Percentiles rank a stretch among this genome's conserved stretches.
Conservation (phyloP, 2,797 vertebrate species). For the Amniataba percoides region DNA sequence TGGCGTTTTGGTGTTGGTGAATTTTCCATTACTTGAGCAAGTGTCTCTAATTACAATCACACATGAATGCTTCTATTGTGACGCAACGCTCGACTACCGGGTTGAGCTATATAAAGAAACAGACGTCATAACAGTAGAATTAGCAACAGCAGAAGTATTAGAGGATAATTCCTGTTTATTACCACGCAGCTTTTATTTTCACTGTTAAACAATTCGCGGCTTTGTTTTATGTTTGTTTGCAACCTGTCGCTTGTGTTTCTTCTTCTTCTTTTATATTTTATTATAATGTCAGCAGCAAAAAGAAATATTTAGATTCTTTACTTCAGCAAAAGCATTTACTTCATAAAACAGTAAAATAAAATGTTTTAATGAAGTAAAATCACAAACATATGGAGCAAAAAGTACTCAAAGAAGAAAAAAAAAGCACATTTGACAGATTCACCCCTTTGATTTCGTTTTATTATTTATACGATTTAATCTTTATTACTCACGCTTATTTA, state of each 20-base stretch:
- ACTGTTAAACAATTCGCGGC: no score
- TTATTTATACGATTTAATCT: background rate
- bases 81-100: background rate
- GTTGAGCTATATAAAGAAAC: slow-evolving; percentile 22
- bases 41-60: slow-evolving; percentile 37
- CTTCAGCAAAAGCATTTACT: background rate
- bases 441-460: background rate
- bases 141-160: background rate
- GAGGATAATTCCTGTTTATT: background rate
- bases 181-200: background rate
- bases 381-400: background rate
- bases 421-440: no score
- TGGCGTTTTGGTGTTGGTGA: slow-evolving; percentile 24
- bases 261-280: no score
- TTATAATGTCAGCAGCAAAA: no score
- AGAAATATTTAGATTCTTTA: background rate
- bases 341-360: background rate
- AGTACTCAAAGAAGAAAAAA: no score
- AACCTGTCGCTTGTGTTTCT: no score
- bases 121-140: background rate
- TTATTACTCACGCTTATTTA: background rate
- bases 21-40: slow-evolving; percentile 48
- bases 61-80: slow-evolving; percentile 36
- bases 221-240: no score
- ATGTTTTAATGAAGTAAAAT: background rate